Conservation (phyloP, 2,888 invertebrate genomes). For the Agrypnus murinus region DNA sequence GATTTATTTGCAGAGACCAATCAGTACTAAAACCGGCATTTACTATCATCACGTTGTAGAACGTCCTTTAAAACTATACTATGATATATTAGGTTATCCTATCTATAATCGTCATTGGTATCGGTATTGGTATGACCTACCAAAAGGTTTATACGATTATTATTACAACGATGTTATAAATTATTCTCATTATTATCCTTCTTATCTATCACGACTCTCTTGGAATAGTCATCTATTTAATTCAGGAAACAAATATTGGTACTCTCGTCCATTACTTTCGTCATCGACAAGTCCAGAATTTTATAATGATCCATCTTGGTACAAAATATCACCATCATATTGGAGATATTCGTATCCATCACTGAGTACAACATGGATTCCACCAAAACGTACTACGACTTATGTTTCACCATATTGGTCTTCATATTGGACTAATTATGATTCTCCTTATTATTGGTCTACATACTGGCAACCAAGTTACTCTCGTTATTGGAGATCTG, state of each 20-base stretch:
- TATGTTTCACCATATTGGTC: constrained; percentile 42
- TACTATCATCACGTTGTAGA: constrained; percentile 50
- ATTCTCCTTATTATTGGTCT: constrained; percentile 22
- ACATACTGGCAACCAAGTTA: constrained; percentile 12
- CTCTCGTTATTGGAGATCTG: constrained; percentile 12
- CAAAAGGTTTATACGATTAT: constrained; percentile 44
- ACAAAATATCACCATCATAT: constrained; percentile 6
- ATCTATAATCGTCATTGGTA: constrained; percentile 48
- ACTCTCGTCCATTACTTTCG: neutral
- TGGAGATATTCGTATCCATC: neutral
- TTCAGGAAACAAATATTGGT: constrained; percentile 12
- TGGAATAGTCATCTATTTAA: constrained; percentile 34
- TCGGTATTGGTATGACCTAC: constrained; percentile 47
- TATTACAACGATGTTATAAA: constrained; percentile 32
- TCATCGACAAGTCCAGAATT: too few species aligned
- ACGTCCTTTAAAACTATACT: constrained; percentile 47
- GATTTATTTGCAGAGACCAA: constrained; percentile 62
- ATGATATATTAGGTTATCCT: constrained; percentile 45
- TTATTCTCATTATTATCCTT: constrained; percentile 49
- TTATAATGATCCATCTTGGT: constrained; percentile 8
- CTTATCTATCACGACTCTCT: neutral
- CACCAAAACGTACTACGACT: neutral
- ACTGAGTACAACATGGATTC: neutral
- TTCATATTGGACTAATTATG: constrained; percentile 26
- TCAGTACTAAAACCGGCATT: constrained; percentile 29